Base-by-base conservation (phyloP, 2,888 invertebrate species). In the Congeria kusceri region DNA sequence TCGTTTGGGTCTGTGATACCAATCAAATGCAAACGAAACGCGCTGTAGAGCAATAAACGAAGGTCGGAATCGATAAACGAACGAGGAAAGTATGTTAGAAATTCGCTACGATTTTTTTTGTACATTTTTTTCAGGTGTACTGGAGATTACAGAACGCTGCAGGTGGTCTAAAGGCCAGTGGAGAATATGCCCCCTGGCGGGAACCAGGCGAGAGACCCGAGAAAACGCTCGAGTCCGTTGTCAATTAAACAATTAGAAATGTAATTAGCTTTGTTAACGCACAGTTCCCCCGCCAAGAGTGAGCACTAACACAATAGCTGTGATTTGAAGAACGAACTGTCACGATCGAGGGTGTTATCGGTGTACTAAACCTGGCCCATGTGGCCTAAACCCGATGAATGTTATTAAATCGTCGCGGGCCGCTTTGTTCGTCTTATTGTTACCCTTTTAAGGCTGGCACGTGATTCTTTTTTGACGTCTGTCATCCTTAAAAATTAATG, bases 171-270 rank as follows among this genome's bases (percentile, higher is more conserved):
- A 28, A 25, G 7, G n/a, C 18, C 58, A 11, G 63, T 32, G 47
- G 67, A 61, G 63, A 62, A 58, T 63, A 66, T 39, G 71, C 77
- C 77, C 66, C 77, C 77, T 49, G 27, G 28, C 66, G 49, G 3
- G 28, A 59, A 59, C 9, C 53, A 29, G 28, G 61, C 49, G 25
- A 46, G 65, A 65, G 39, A 23, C 49, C 64, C 46, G 63, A 27
- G 46, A 69, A 68, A 69, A 65, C 29, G 39, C 56, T 68, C 64
- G 49, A 69, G 64, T 63, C 69, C 62, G 65, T 69, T 76, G 76
- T 76, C 76, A 76, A 70, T 69, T 70, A 77, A 57, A 77, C 77
- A 77, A 77, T 77, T 62, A 71, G 28, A 63, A 67, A 62, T 57
- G 39, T 71, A 77, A 77, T 71, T 67, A 72, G 44, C 61, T 66